phyloP scores from a whole-genome alignment of 2,797 vertebrate genomes.

The Epinephelus coioides region DNA sequence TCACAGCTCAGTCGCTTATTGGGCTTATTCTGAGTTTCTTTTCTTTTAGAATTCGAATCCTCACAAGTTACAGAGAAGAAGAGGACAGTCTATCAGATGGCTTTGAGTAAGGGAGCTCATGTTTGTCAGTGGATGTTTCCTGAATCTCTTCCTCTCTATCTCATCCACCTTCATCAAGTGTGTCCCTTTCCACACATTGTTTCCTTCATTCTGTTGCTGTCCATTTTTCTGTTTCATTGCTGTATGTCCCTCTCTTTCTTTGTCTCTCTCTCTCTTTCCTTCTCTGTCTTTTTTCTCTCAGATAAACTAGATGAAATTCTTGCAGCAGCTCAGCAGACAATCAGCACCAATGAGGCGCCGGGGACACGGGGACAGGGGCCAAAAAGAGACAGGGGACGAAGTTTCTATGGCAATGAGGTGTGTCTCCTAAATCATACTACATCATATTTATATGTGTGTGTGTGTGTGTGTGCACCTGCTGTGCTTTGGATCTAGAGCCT shows the following conservation, averaged over 20 bases:
- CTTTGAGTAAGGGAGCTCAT: conserved; percentile 90
- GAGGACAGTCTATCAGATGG: conserved; percentile 97
- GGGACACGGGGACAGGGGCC: conserved; percentile 87
- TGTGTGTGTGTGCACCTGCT: background rate
- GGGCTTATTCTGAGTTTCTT: conserved; percentile 22
- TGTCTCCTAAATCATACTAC: conserved; percentile 15
- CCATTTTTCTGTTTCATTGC: conserved; percentile 75
- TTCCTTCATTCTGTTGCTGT: conserved; percentile 56
- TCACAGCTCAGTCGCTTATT: conserved; percentile 24
- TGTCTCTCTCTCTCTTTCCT: conserved; percentile 51
- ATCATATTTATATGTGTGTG: background rate
- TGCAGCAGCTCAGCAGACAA: conserved; percentile 96
- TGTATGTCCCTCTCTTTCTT: conserved; percentile 49
- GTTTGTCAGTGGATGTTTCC: conserved; percentile 51
- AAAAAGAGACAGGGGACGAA: conserved; percentile 81
- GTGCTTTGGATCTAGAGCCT: no score
- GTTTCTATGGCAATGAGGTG: conserved; percentile 87
- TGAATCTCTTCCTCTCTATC: conserved; percentile 26
- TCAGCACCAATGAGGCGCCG: conserved; percentile 91
- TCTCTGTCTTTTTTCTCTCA: conserved; percentile 72
- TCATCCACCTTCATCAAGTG: conserved; percentile 49
- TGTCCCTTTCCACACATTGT: conserved; percentile 50
- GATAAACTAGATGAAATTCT: conserved; percentile 97
- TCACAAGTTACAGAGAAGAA: conserved; percentile 94
- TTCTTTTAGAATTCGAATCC: conserved; percentile 89